These are phyloP conservation scores for Alaudala cheleensis DNA, from an alignment of 2,113 vertebrate genomes.

Conservation along the genomic window DNA sequence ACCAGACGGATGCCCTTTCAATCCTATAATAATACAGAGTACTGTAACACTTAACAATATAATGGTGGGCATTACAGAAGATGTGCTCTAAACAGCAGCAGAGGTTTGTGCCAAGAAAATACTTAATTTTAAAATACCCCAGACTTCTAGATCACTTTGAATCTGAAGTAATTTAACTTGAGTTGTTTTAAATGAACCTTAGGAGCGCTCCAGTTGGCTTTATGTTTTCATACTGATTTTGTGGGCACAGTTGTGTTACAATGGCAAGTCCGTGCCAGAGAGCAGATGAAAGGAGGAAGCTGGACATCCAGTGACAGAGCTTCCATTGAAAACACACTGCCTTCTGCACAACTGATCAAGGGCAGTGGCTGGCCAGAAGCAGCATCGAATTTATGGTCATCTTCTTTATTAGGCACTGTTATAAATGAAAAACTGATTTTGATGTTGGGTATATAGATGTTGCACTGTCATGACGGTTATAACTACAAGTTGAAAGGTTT, in stretches of 20 bases:
- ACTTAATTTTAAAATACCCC: neutral
- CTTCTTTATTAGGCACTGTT: neutral
- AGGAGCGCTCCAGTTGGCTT: neutral
- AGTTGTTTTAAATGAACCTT: neutral
- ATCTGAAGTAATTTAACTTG: neutral
- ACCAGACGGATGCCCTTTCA: constrained; percentile 1
- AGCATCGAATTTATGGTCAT: neutral
- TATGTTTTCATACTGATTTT: neutral
- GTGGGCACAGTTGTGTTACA: neutral
- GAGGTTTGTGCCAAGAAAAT: neutral
- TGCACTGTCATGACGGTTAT: no score
- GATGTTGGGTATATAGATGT: no score
- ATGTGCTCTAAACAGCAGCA: neutral
- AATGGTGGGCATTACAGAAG: neutral
- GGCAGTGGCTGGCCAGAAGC: neutral
- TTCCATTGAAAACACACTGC: neutral
- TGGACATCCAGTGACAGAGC: neutral
- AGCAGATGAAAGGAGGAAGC: neutral
- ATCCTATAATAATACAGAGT: constrained; percentile 16
- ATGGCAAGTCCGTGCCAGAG: neutral
- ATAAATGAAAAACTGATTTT: no score
- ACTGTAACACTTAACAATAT: neutral
- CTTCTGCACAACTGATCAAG: neutral
- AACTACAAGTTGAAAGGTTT: no score
- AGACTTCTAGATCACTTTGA: neutral